Evolutionary conservation across 2,888 invertebrate genomes (phyloP).

Genomic region (Gastrophysa polygoni): DNA sequence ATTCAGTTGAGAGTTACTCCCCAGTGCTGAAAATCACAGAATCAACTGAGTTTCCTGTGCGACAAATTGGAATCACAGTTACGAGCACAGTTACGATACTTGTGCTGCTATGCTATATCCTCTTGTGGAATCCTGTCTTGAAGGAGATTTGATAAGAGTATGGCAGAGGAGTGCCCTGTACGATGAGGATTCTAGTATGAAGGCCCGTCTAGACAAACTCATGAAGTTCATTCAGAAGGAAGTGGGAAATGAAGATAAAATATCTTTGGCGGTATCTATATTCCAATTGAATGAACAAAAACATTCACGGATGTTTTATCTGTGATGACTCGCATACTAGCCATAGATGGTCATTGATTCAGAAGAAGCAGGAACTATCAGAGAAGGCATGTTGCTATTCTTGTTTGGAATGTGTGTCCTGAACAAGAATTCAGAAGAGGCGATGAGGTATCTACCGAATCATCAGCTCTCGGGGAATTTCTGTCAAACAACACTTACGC

Average conservation of each 20-base stretch:
- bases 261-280: background rate
- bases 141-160: conserved; percentile 39
- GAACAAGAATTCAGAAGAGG: too few relatives aligned
- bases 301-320: background rate
- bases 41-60: background rate
- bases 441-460: too few relatives aligned
- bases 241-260: background rate
- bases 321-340: background rate
- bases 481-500: too few relatives aligned
- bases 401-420: conserved; percentile 1
- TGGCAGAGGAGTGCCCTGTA: conserved; percentile 32
- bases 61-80: background rate
- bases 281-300: background rate
- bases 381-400: background rate
- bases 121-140: conserved; percentile 45
- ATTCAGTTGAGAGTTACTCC: background rate
- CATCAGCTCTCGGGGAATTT: too few relatives aligned
- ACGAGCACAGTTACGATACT: conserved; percentile 30
- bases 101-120: conserved; percentile 46
- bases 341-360: background rate
- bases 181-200: background rate
- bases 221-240: background rate
- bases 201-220: background rate
- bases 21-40: background rate
- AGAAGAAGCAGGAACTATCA: background rate